Percentiles rank a stretch among this genome's conserved stretches.
These are phyloP conservation scores for Felis catus DNA, from an alignment of 2,113 vertebrate genomes.

Conservation along the genomic window F.catus_Fca126_mat1.0 CM031420.1:5976001-5976500, in stretches of 20 bases:
- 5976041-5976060: neutral
- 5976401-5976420: neutral
- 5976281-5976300: accelerated
- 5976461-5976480: neutral
- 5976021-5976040: neutral
- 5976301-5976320: neutral
- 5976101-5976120: neutral
- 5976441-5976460: neutral
- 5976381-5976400: neutral
- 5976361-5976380: neutral
- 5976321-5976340: neutral
- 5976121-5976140: neutral
- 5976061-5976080: neutral
- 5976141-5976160: neutral
- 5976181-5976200: neutral
- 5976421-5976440: neutral
- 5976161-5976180: neutral
- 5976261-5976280: accelerated
- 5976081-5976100: neutral
- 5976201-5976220: neutral
- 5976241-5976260: neutral
- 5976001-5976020: neutral
- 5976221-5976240: neutral
- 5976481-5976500: neutral
- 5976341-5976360: neutral